Evolutionary conservation across 2,888 invertebrate genomes (phyloP).

Genomic region (Conus canariensis): DNA sequence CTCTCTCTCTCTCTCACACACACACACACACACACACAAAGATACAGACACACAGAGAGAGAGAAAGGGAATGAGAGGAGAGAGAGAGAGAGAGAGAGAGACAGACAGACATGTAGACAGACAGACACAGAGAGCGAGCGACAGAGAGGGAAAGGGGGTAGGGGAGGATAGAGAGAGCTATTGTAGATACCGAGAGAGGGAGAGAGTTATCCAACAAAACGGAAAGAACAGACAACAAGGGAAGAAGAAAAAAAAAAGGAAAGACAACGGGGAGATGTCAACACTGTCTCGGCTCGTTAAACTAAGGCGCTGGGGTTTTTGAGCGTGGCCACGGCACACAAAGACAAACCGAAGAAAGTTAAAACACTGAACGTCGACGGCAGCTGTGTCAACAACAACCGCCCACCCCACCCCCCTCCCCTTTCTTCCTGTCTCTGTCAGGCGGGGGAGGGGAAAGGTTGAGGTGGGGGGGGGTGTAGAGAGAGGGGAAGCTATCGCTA

Average conservation of each 20-base stretch:
- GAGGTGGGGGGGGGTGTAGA: neutral
- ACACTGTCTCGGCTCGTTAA: slow-evolving; percentile 19
- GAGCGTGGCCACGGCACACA: neutral
- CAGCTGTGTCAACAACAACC: slow-evolving; percentile 39
- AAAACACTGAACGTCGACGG: slow-evolving; percentile 33
- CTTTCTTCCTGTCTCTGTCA: neutral
- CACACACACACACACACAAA: neutral
- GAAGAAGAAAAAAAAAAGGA: neutral
- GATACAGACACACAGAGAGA: neutral
- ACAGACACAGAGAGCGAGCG: neutral
- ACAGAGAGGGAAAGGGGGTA: neutral
- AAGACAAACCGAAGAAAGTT: slow-evolving; percentile 30
- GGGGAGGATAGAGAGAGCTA: neutral
- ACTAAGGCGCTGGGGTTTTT: neutral
- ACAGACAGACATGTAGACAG: no score
- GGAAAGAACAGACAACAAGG: neutral
- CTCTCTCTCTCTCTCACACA: no score
- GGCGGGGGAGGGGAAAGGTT: neutral
- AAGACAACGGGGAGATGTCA: neutral
- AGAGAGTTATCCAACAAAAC: neutral
- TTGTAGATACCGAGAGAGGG: no score
- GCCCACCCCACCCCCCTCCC: neutral
- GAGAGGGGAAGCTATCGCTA: neutral
- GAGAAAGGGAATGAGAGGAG: neutral
- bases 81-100: neutral